A percentile compares a stretch with the other conserved stretches of the same genome.
Conservation (phyloP, 2,113 vertebrate species). For the Paracanthobrama guichenoti region DNA sequence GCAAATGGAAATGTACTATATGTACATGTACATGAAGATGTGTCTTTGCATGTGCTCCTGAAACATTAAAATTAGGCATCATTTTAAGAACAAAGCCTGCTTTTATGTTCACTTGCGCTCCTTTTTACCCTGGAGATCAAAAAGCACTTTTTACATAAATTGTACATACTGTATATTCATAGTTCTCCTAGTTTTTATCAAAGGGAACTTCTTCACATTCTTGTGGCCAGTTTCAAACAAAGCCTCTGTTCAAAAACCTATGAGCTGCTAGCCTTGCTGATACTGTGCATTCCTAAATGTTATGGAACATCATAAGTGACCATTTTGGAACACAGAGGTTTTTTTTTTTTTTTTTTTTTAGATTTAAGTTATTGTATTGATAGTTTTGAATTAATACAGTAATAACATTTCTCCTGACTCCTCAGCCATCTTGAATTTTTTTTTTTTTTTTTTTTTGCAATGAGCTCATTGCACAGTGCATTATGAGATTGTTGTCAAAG, state of each 20-base stretch:
- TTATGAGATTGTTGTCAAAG: not conserved
- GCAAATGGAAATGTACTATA: not conserved
- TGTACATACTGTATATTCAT: constrained; percentile 1
- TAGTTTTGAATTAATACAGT: not conserved
- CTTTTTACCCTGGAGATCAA: constrained; percentile 38
- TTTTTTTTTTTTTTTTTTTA: not conserved
- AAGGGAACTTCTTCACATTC: not conserved
- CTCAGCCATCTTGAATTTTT: not conserved
- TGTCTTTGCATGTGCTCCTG: not conserved
- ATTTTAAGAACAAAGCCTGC: constrained; percentile 12
- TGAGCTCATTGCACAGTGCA: not conserved
- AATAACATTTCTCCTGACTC: not conserved
- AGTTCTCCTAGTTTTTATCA: not conserved
- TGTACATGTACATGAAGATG: not conserved
- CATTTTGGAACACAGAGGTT: no score
- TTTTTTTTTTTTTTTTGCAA: not conserved
- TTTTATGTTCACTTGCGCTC: constrained; percentile 10
- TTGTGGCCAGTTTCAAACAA: not conserved
- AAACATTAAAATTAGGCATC: constrained; percentile 35
- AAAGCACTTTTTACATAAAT: constrained; percentile 25
- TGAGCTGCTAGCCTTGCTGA: no score
- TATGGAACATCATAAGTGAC: no score
- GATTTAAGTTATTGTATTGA: not conserved
- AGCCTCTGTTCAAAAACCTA: not conserved
- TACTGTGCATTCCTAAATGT: no score